A percentile compares a stretch with the other conserved stretches of the same genome.
phyloP scores from a whole-genome alignment of 64 coral and sea anemone genomes.

The Stichodactyla mertensii region DNA sequence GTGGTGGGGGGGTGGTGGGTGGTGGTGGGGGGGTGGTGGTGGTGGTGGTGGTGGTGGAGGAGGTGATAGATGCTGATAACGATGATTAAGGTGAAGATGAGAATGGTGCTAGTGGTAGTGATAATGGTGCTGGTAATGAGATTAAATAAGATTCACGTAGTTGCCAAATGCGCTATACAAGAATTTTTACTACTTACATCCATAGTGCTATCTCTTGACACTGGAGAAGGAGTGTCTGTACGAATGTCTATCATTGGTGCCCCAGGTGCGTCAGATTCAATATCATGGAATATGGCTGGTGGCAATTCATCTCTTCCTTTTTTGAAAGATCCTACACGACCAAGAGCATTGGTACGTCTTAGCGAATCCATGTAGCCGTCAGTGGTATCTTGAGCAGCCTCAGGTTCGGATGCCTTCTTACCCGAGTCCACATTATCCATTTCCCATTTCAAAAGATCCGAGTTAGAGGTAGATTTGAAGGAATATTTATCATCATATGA shows the following conservation, averaged over 20 bases:
- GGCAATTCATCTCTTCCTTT: slow-evolving; percentile 1
- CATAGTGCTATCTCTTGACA: background rate
- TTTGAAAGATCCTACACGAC: slow-evolving; percentile 6
- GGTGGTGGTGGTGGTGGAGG: too few relatives aligned
- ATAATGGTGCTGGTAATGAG: too few relatives aligned
- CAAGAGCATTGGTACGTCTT: background rate
- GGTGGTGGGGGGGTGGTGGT: too few relatives aligned
- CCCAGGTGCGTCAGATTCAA: background rate
- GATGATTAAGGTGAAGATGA: too few relatives aligned
- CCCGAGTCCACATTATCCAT: background rate
- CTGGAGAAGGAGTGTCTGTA: background rate
- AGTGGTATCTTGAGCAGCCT: background rate
- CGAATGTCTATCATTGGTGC: background rate
- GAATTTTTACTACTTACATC: background rate
- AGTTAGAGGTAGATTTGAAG: background rate
- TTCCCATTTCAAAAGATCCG: slow-evolving; percentile 1
- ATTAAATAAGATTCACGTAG: too few relatives aligned
- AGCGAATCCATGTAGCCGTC: background rate
- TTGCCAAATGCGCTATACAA: background rate
- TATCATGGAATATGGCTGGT: slow-evolving; percentile 1
- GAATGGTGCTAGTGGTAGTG: too few relatives aligned
- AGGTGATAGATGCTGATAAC: too few relatives aligned
- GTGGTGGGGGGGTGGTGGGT: too few relatives aligned
- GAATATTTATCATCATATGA: background rate
- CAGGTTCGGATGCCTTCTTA: background rate